phyloP scores from a whole-genome alignment of 2,888 invertebrate species.

The Caenorhabditis angaria region DNA sequence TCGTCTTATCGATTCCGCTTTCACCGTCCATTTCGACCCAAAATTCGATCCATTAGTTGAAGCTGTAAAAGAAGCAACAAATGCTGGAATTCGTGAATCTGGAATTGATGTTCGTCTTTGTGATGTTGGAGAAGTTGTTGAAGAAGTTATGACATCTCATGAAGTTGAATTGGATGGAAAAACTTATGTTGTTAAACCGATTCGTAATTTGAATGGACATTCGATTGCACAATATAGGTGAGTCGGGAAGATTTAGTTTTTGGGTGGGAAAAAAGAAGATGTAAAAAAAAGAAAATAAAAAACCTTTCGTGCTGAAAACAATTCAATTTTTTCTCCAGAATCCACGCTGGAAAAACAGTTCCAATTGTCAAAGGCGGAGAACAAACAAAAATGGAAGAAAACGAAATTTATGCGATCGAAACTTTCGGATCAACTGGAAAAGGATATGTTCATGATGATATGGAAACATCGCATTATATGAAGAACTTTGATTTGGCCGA shows the following conservation, averaged over 20 bases:
- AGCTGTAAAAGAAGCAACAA: conserved; percentile 96
- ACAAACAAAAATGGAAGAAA: conserved; percentile 89
- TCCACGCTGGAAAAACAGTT: conserved; percentile 93
- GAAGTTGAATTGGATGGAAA: conserved; percentile 96
- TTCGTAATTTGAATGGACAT: conserved; percentile 97
- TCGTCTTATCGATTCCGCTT: conserved; percentile 97
- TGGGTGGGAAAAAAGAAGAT: too few species aligned
- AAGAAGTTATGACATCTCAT: conserved; percentile 98
- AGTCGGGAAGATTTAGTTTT: background rate
- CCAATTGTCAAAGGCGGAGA: conserved; percentile 99
- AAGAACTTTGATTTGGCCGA: conserved; percentile 87
- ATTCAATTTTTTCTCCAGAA: conserved; percentile 64
- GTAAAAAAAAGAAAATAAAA: too few species aligned
- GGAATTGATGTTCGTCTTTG: conserved; percentile 97
- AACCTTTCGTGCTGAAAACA: too few species aligned
- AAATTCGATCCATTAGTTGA: conserved; percentile 92
- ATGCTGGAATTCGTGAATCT: conserved; percentile 92
- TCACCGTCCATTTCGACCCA: conserved; percentile 94
- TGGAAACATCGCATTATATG: conserved; percentile 99
- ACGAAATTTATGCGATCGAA: conserved; percentile 91
- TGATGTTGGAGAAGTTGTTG: conserved; percentile 93
- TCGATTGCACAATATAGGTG: conserved; percentile 93
- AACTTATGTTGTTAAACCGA: conserved; percentile 90
- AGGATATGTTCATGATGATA: conserved; percentile 90
- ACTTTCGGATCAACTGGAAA: conserved; percentile 98